phyloP scores from a whole-genome alignment of 1,140 invertebrate genomes.

The Bombus superbus region DNA sequence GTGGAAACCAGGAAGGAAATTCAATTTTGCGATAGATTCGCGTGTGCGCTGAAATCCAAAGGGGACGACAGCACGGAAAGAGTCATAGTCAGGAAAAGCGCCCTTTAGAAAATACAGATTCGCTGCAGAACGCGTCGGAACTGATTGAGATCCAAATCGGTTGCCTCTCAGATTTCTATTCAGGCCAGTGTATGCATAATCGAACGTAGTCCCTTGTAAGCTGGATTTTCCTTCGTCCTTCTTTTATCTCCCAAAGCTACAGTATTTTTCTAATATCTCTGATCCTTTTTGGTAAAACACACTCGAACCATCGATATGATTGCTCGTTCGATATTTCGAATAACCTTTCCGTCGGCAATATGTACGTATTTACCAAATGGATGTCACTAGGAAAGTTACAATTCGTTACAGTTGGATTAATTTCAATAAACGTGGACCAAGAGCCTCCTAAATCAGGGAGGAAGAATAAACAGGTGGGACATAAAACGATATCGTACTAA shows the following conservation, averaged over 20 bases:
- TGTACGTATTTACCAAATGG: neutral
- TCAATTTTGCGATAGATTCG: constrained; percentile 63
- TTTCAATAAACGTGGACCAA: neutral
- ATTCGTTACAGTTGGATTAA: neutral
- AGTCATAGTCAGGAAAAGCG: neutral
- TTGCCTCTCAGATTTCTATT: constrained; percentile 48
- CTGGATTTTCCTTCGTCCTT: neutral
- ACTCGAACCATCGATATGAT: neutral
- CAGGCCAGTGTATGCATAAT: constrained; percentile 42
- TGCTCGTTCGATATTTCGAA: neutral
- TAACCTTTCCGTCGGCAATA: no score
- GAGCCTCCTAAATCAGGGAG: no score
- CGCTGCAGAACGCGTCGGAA: neutral
- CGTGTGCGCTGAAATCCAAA: constrained; percentile 20
- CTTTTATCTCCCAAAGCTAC: neutral
- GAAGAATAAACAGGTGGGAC: neutral
- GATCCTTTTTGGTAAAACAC: neutral
- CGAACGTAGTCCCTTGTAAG: constrained; percentile 26
- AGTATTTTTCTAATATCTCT: neutral
- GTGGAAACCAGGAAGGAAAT: constrained; percentile 46
- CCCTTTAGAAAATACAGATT: constrained; percentile 27
- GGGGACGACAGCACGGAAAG: neutral
- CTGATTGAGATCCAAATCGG: constrained; percentile 23
- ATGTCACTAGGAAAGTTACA: neutral
- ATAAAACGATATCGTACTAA: neutral